These are phyloP conservation scores for Lacerta bilineata DNA, from an alignment of 2,797 vertebrate genomes.

Conservation along the genomic window DNA sequence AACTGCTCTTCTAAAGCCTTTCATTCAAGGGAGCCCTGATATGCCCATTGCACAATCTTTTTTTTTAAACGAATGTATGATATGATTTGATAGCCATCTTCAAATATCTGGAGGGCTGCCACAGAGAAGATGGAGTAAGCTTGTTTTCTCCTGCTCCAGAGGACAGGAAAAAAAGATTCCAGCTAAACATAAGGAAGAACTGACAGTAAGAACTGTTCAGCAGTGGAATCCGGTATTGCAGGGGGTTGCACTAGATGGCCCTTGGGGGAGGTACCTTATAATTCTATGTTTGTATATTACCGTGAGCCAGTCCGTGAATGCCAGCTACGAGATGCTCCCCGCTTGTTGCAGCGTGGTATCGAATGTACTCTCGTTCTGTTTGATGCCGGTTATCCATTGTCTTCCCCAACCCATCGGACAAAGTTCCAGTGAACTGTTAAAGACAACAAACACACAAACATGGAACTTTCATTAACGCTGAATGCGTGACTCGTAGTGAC, in stretches of 20 bases:
- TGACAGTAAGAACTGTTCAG: too few relatives aligned
- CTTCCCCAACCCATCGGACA: conserved; percentile 96
- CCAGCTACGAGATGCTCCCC: conserved; percentile 97
- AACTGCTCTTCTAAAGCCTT: not conserved
- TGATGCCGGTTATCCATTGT: conserved; percentile 98
- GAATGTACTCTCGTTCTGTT: conserved; percentile 94
- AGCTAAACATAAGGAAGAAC: too few relatives aligned
- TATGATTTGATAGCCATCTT: too few relatives aligned
- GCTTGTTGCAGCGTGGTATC: conserved; percentile 95
- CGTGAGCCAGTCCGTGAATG: conserved; percentile 96
- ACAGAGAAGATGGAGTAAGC: too few relatives aligned
- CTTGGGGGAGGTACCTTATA: too few relatives aligned
- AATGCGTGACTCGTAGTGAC: not conserved
- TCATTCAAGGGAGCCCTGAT: not conserved
- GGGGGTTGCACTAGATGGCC: too few relatives aligned
- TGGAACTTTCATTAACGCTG: not conserved
- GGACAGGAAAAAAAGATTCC: too few relatives aligned
- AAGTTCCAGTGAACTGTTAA: conserved; percentile 92
- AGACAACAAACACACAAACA: not conserved
- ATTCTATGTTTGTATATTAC: conserved; percentile 73
- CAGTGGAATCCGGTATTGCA: too few relatives aligned
- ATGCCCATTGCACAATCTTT: not conserved
- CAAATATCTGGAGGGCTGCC: too few relatives aligned
- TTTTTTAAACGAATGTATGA: too few relatives aligned
- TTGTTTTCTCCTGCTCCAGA: too few relatives aligned